Evolutionary conservation across 1,140 invertebrate genomes (phyloP).

Genomic region (Penaeus vannamei): DNA sequence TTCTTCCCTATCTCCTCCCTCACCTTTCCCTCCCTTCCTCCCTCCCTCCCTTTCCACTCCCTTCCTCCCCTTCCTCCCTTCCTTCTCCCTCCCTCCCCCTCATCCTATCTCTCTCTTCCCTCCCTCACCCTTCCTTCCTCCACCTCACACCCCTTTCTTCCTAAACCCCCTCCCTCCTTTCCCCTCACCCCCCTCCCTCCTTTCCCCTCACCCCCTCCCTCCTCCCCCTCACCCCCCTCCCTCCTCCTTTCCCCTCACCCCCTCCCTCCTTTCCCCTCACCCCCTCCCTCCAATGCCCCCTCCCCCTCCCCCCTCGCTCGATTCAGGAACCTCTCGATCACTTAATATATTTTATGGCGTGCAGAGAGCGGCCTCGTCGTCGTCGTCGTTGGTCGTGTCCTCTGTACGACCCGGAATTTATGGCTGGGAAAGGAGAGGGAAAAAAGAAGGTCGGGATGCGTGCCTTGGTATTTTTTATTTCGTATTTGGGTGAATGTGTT

Average conservation of each 20-base stretch:
- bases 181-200: background rate
- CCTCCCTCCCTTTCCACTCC: conserved; percentile 17
- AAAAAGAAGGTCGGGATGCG: too few relatives aligned
- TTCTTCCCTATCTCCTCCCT: background rate
- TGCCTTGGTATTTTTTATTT: too few relatives aligned
- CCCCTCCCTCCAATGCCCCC: background rate
- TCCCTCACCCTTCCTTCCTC: background rate
- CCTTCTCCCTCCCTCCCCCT: background rate
- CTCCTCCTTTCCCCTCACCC: background rate
- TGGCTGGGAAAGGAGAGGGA: too few relatives aligned
- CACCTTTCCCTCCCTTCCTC: too few relatives aligned
- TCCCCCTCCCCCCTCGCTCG: too few relatives aligned
- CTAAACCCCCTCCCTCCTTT: too few relatives aligned
- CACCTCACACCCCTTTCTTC: background rate
- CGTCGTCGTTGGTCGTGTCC: too few relatives aligned
- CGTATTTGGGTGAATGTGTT: too few relatives aligned
- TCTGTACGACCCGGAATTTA: too few relatives aligned
- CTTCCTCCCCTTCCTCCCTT: background rate
- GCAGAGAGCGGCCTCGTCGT: too few relatives aligned
- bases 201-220: background rate
- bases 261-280: background rate
- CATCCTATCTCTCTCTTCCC: background rate
- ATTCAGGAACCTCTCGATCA: too few relatives aligned
- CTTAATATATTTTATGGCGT: too few relatives aligned
- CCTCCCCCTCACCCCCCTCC: background rate